phyloP scores from a whole-genome alignment of 2,113 vertebrate species.

The Heterotilapia buettikoferi region DNA sequence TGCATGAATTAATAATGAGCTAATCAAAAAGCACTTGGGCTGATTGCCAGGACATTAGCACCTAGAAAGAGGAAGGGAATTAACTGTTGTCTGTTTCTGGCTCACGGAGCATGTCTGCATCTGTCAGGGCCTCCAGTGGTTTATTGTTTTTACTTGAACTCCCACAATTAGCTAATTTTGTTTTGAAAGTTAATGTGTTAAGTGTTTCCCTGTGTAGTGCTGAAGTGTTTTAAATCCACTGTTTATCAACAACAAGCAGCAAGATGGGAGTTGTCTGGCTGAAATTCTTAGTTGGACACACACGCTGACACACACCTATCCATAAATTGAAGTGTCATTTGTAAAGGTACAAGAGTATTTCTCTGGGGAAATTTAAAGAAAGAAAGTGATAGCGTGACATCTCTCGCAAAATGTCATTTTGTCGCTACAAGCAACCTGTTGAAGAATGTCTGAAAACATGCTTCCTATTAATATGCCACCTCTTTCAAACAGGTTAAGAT shows the following conservation, averaged over 20 bases:
- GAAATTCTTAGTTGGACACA: not conserved
- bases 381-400: conserved; percentile 10
- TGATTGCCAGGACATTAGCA: conserved; percentile 60
- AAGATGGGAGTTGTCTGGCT: not conserved
- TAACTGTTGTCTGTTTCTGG: conserved; percentile 29
- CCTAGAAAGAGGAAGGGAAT: conserved; percentile 25
- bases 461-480: not conserved
- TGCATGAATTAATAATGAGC: conserved; percentile 73
- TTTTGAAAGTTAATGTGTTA: not conserved
- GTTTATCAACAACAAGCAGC: not conserved
- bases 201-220: not conserved
- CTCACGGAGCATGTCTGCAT: conserved; percentile 26
- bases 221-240: not conserved
- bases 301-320: not conserved
- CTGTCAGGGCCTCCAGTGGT: conserved; percentile 7
- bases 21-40: conserved; percentile 70
- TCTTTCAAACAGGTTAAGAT: not conserved
- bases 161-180: conserved; percentile 2
- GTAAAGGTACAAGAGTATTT: conserved; percentile 25
- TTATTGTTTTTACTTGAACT: conserved; percentile 13
- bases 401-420: conserved; percentile 16
- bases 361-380: conserved; percentile 48
- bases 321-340: conserved; percentile 41
- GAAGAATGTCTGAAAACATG: not conserved
- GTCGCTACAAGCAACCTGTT: not conserved